Percentiles rank a stretch among this genome's conserved stretches.
phyloP scores from a whole-genome alignment of 2,797 vertebrate species.

The Enteromius paludinosus region DNA sequence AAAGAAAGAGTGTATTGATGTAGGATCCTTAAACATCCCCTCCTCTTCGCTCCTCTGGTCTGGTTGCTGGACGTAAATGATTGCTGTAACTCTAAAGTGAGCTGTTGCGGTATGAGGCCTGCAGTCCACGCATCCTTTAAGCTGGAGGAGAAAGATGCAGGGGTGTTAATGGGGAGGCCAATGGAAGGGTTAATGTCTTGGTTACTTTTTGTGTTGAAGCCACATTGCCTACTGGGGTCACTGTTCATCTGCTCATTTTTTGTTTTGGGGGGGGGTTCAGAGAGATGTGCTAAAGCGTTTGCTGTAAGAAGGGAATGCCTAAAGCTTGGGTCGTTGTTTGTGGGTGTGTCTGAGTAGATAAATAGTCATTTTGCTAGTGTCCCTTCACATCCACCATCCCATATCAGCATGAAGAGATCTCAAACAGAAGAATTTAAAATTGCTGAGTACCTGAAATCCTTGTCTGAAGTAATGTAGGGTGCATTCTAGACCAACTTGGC shows the following conservation, averaged over 20 bases:
- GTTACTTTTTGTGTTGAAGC: neutral
- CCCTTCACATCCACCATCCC: neutral
- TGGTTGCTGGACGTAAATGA: slow-evolving; percentile 73
- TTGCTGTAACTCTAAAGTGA: slow-evolving; percentile 64
- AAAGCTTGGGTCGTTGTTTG: neutral
- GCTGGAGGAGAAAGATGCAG: slow-evolving; percentile 51
- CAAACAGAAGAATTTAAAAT: neutral
- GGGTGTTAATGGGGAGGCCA: slow-evolving; percentile 32
- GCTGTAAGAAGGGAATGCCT: neutral
- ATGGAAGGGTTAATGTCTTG: neutral
- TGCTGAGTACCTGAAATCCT: neutral
- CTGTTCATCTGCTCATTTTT: neutral
- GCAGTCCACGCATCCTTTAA: slow-evolving; percentile 52
- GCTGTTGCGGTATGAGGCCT: slow-evolving; percentile 71
- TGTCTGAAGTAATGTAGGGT: neutral
- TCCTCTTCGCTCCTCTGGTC: slow-evolving; percentile 53
- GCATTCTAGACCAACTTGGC: neutral
- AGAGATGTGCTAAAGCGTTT: neutral
- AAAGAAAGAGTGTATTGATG: neutral
- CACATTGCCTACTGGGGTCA: slow-evolving; percentile 10
- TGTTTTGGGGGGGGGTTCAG: neutral
- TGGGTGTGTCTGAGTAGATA: neutral
- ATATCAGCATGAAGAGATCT: neutral
- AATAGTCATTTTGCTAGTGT: neutral
- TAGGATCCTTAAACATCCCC: slow-evolving; percentile 14